Evolutionary conservation across 2,113 vertebrate species (phyloP).

Genomic region (Nymphicus hollandicus): DNA sequence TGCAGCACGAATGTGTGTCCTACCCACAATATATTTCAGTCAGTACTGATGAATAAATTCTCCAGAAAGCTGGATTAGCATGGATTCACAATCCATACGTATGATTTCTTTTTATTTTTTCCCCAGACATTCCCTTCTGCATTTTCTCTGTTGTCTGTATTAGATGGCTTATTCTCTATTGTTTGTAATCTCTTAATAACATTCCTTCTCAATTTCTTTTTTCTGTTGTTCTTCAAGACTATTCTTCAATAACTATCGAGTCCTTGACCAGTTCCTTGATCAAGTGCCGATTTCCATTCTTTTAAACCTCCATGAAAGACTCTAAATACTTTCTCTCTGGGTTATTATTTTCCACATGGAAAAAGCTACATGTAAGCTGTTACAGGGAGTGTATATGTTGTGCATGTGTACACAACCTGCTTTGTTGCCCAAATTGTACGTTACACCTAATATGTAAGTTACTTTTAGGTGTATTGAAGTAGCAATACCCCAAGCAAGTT

Average conservation of each 20-base stretch:
- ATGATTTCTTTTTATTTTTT: not conserved
- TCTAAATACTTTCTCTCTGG: not conserved
- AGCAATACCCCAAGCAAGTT: not conserved
- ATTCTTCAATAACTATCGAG: not conserved
- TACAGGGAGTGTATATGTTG: not conserved
- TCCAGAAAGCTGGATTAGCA: not conserved
- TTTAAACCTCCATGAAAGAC: not conserved
- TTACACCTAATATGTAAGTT: not conserved
- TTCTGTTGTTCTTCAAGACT: not conserved
- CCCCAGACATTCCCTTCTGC: not conserved
- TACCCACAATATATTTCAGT: not conserved
- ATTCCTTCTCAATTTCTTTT: not conserved
- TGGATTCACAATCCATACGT: not conserved
- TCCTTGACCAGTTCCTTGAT: not conserved
- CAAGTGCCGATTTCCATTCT: not conserved
- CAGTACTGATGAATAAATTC: not conserved
- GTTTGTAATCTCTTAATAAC: not conserved
- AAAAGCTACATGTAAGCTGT: not conserved
- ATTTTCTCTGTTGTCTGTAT: not conserved
- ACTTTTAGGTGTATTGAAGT: not conserved
- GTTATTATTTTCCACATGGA: not conserved
- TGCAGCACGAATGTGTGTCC: not conserved
- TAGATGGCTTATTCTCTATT: not conserved
- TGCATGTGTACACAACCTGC: not conserved
- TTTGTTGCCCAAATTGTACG: not conserved